phyloP scores from a whole-genome alignment of 2,113 vertebrate species.

The Entosphenus tridentatus region DNA sequence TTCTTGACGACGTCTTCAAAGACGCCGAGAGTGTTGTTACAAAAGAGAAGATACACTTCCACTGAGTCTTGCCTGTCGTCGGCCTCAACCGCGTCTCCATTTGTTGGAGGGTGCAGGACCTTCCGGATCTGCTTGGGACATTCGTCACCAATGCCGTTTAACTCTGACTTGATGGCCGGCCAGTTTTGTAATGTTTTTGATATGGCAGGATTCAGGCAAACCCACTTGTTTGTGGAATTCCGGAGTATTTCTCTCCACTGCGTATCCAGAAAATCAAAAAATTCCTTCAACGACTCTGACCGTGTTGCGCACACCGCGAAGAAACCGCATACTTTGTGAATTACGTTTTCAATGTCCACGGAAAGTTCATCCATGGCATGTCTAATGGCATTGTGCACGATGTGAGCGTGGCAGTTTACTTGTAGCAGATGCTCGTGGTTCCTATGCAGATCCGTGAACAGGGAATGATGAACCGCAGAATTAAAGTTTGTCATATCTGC shows the following conservation, averaged over 20 bases:
- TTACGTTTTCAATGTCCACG: conserved; percentile 9
- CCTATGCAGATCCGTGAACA: conserved; percentile 11
- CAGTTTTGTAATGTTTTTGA: too few relatives aligned
- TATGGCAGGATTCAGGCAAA: too few relatives aligned
- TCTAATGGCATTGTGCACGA: conserved; percentile 14
- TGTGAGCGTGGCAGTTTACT: conserved; percentile 12
- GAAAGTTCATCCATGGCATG: conserved; percentile 10
- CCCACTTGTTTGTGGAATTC: too few relatives aligned
- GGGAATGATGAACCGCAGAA: conserved; percentile 11
- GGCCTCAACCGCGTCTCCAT: not conserved
- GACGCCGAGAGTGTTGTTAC: conserved; percentile 10
- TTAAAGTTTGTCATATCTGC: conserved; percentile 12
- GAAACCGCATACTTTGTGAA: conserved; percentile 6
- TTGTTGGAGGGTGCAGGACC: too few relatives aligned
- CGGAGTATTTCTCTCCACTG: too few relatives aligned
- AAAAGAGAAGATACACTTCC: conserved; percentile 11
- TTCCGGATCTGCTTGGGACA: too few relatives aligned
- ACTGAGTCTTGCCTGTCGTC: conserved; percentile 8
- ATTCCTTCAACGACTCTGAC: too few relatives aligned
- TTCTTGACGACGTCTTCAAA: conserved; percentile 13
- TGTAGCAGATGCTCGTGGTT: conserved; percentile 10
- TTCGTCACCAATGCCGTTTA: too few relatives aligned
- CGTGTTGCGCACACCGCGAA: conserved; percentile 11
- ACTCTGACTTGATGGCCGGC: too few relatives aligned
- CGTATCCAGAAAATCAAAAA: too few relatives aligned